Conservation (phyloP, 2,797 vertebrate species). For the Hozukius guyotensis region DNA sequence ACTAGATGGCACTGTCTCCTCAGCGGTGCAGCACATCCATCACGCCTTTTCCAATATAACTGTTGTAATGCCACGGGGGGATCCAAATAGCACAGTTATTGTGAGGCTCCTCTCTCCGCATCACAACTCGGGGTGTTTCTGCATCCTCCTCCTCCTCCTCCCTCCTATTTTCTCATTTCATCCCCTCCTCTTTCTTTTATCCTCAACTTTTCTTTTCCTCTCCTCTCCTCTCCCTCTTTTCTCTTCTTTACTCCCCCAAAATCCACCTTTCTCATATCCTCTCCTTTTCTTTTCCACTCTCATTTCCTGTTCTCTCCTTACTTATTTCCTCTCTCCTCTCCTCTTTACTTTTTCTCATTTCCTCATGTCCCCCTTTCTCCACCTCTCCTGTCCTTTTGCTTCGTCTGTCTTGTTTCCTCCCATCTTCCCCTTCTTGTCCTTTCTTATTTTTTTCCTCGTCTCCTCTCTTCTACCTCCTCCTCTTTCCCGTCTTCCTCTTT, state of each 20-base stretch:
- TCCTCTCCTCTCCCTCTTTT: not conserved
- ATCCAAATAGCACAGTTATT: not conserved
- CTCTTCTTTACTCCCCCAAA: not conserved
- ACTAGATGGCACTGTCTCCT: conserved; percentile 59
- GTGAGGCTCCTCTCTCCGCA: not conserved
- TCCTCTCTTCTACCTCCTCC: too few relatives aligned
- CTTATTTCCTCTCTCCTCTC: not conserved
- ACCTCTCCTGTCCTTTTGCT: not conserved
- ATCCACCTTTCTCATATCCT: not conserved
- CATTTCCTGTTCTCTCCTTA: not conserved
- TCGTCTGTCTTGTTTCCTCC: not conserved
- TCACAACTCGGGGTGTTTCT: not conserved
- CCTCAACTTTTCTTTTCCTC: not conserved
- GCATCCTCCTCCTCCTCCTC: not conserved
- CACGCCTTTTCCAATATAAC: conserved; percentile 4
- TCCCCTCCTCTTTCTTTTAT: not conserved
- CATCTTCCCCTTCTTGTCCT: not conserved
- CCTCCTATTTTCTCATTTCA: not conserved
- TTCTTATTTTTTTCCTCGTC: not conserved
- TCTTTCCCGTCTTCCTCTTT: not conserved
- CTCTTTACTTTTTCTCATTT: not conserved
- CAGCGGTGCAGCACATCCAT: not conserved
- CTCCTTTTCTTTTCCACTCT: not conserved
- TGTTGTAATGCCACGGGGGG: not conserved
- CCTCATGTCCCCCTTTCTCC: not conserved